Conservation (phyloP, 2,888 invertebrate genomes). For the Dasypolia templi region DNA sequence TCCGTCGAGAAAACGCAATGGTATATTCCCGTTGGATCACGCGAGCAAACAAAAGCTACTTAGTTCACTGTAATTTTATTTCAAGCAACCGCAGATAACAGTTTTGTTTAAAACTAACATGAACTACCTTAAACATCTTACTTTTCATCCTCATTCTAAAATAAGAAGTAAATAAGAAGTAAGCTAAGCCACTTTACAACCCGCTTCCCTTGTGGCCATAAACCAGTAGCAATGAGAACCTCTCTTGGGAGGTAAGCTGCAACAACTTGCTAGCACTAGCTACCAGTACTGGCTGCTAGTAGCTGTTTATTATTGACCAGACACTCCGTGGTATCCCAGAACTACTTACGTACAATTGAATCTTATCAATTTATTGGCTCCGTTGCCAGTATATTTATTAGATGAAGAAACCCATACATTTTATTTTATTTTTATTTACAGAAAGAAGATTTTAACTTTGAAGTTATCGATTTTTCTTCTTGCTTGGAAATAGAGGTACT, state of each 20-base stretch:
- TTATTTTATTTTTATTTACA: too few relatives aligned
- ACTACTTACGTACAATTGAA: slow-evolving; percentile 55
- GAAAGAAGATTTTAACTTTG: too few relatives aligned
- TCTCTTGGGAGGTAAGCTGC: slow-evolving; percentile 43
- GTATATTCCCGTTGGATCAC: too few relatives aligned
- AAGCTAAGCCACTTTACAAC: slow-evolving; percentile 14
- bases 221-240: slow-evolving; percentile 29
- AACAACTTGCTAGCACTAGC: slow-evolving; percentile 26
- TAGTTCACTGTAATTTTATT: neutral
- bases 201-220: slow-evolving; percentile 45
- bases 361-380: slow-evolving; percentile 39
- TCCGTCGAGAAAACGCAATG: too few relatives aligned
- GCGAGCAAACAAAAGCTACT: too few relatives aligned
- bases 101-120: too few relatives aligned
- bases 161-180: slow-evolving; percentile 29
- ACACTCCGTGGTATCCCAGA: slow-evolving; percentile 39
- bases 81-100: neutral
- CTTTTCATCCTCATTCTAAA: neutral
- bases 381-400: slow-evolving; percentile 20
- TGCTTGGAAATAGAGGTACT: neutral
- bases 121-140: neutral
- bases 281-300: slow-evolving; percentile 23
- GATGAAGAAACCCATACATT: neutral
- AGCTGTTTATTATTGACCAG: slow-evolving; percentile 58
- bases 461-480: neutral